These are phyloP conservation scores for Ascidia mentula DNA, from an alignment of 23 tunicate species.

Conservation along the genomic window DNA sequence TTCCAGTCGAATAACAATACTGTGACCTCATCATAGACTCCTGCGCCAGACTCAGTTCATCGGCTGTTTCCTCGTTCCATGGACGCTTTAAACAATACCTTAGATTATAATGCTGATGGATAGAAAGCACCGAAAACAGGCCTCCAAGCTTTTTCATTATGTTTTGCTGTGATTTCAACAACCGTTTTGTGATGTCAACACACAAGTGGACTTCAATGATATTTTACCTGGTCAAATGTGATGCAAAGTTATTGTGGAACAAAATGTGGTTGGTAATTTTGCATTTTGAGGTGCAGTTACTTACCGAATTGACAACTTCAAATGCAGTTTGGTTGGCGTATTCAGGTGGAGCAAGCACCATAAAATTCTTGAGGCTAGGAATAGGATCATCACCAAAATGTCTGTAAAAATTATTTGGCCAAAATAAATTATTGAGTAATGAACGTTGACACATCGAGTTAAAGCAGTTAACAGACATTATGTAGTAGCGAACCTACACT, in stretches of 20 bases:
- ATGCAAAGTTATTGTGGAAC: neutral
- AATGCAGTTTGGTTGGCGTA: constrained; percentile 23
- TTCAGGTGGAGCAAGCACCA: constrained; percentile 21
- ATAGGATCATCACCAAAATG: neutral
- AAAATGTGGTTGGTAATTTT: neutral
- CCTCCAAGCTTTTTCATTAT: too few relatives aligned
- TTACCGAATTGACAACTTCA: constrained; percentile 22
- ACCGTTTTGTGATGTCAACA: too few relatives aligned
- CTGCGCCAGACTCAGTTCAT: neutral
- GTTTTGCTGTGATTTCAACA: too few relatives aligned
- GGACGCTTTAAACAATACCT: neutral
- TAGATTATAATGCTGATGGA: too few relatives aligned
- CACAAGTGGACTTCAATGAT: neutral
- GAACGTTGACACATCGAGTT: too few relatives aligned
- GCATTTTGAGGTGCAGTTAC: neutral
- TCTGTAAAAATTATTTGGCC: too few relatives aligned
- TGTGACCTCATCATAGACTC: neutral
- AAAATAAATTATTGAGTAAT: too few relatives aligned
- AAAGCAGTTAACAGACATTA: neutral
- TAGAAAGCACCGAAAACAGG: too few relatives aligned
- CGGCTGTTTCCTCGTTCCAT: neutral
- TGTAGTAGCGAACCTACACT: neutral
- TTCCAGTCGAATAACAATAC: neutral
- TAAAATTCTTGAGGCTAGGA: neutral
- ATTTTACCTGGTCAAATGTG: neutral